A percentile compares a stretch with the other conserved stretches of the same genome.
Conservation (phyloP, 2,113 vertebrate genomes). For the Pseudorhombus dupliciocellatus region DNA sequence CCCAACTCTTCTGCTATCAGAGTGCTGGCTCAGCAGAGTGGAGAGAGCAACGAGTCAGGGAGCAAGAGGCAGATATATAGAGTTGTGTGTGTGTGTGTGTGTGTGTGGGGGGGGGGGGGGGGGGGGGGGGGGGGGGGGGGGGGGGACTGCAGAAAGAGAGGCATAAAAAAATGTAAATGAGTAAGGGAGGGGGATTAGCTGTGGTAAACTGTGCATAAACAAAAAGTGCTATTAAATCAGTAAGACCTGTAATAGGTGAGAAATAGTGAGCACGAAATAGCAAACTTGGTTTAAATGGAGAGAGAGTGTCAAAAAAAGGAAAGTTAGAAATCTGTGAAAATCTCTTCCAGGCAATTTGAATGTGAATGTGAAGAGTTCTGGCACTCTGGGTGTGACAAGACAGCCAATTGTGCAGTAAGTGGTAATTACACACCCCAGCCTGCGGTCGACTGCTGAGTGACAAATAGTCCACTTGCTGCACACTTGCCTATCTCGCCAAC, state of each 20-base stretch:
- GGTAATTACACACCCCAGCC: conserved; percentile 72
- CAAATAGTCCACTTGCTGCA: conserved; percentile 57
- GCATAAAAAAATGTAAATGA: conserved; percentile 29
- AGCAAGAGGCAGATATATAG: conserved; percentile 44
- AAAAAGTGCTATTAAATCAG: conserved; percentile 38
- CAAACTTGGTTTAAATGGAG: conserved; percentile 16
- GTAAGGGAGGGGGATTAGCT: not conserved
- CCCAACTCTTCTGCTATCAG: conserved; percentile 68
- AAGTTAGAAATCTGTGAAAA: conserved; percentile 22
- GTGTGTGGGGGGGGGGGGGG: not conserved
- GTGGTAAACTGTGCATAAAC: conserved; percentile 40
- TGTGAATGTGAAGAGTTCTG: conserved; percentile 44
- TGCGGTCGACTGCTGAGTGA: conserved; percentile 66
- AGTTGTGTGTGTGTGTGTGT: too few relatives aligned
- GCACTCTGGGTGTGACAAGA: conserved; percentile 59
- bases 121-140: not conserved
- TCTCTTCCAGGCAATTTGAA: conserved; percentile 37
- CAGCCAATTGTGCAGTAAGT: conserved; percentile 72
- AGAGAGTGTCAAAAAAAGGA: conserved; percentile 18
- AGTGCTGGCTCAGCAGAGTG: conserved; percentile 80
- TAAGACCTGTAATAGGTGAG: conserved; percentile 12
- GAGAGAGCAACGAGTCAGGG: conserved; percentile 32
- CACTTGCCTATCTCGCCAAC: conserved; percentile 53
- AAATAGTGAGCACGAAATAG: too few relatives aligned
- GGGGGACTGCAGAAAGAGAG: conserved; percentile 26